Evolutionary conservation across 2,888 invertebrate species (phyloP).

Genomic region (Leptothorax acervorum): DNA sequence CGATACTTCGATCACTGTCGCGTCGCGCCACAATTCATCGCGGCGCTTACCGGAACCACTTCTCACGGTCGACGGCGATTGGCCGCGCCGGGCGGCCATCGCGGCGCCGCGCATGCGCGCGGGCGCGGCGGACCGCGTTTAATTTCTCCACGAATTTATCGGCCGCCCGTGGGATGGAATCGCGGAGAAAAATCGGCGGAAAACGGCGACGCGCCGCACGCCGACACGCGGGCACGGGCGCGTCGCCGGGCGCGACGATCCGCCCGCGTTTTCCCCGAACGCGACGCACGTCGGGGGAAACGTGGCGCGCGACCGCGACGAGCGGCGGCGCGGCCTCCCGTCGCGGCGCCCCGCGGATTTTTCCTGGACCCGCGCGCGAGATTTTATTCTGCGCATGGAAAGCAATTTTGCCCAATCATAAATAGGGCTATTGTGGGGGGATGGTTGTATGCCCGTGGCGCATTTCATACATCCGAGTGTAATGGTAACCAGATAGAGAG

Average conservation of each 20-base stretch:
- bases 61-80: constrained; percentile 48
- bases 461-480: constrained; percentile 85
- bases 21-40: neutral
- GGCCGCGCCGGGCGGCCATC: constrained; percentile 54
- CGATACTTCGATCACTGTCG: neutral
- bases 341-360: constrained; percentile 80
- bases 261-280: neutral
- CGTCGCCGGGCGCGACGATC: neutral
- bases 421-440: constrained; percentile 86
- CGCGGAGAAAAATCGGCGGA: constrained; percentile 63
- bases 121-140: constrained; percentile 81
- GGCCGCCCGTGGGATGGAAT: constrained; percentile 44
- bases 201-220: constrained; percentile 2
- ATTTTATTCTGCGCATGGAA: constrained; percentile 86
- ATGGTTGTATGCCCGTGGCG: constrained; percentile 83
- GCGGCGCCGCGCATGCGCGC: constrained; percentile 73
- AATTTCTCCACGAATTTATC: constrained; percentile 82
- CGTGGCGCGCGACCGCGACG: neutral
- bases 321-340: neutral
- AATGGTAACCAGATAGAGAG: constrained; percentile 85
- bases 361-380: constrained; percentile 82
- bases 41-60: neutral
- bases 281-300: neutral
- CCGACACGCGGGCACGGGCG: too few relatives aligned
- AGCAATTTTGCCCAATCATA: constrained; percentile 86